Base-by-base conservation (phyloP, 2,888 invertebrate species). In the Marronus borbonicus region DNA sequence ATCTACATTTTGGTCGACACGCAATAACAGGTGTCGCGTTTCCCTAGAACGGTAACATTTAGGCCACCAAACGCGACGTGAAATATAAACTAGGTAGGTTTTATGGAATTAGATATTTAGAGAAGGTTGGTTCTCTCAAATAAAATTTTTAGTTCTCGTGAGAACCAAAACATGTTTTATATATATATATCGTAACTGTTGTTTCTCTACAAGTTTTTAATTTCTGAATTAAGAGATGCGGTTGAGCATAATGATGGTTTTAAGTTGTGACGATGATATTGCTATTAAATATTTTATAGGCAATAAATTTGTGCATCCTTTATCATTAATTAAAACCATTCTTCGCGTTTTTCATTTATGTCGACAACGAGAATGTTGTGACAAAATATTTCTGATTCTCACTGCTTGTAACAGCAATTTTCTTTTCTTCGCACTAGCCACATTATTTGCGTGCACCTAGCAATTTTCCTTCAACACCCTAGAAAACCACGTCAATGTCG, bases 101-200 rank as follows among this genome's bases (percentile, higher is more conserved):
- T 24, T 39, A 8, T 65, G 39, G 14, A 65, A 50, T 68, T 68
- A 68, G 68, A 68, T 50, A 68, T 58, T 72, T 72, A 36, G 66
- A 66, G 44, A 12, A 66, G 36, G 14, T 49, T n/a, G 20, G 24
- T 66, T 44, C 17, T 17, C 12, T 17, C 28, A n/a, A 31, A 10
- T 64, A n/a, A 72, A 79, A 78, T 69, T 62, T 64, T 76, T 76
- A 64, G 76, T 72, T 77, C 74, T 78, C 80, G 80, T 80, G 80
- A 79, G 80, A 80, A 80, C 79, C 58, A 62, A 79, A 80, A 80
- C 80, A 74, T 80, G 80, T 80, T 80, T 24, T 24, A 1, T 24
- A 0, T 20, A 24, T 20, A 55, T 55, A 3, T 55, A 55, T n/a
- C 55, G 14, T 55, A 55, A 55, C 44, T 44, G 44, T 44, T 12